Evolutionary conservation across 2,888 invertebrate species (phyloP).

Genomic region (Cerastis rubricosa): DNA sequence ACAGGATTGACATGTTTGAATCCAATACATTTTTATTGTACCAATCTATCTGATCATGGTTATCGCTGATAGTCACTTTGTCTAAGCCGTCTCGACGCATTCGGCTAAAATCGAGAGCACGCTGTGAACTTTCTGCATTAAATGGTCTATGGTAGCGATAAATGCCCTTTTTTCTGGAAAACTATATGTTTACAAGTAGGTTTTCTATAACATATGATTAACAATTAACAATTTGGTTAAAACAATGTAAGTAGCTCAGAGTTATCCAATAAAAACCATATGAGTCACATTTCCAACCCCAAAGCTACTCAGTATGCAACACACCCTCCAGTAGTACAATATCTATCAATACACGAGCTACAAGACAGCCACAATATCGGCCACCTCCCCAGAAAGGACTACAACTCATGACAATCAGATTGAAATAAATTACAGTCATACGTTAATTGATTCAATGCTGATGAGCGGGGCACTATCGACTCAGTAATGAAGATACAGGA

Average conservation of each 20-base stretch:
- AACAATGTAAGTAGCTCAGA: slow-evolving; percentile 3
- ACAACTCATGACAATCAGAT: slow-evolving; percentile 74
- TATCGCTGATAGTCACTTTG: too few relatives aligned
- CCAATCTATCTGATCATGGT: too few relatives aligned
- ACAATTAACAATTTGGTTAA: not conserved
- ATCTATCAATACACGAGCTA: slow-evolving; percentile 44
- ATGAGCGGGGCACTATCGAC: slow-evolving; percentile 67
- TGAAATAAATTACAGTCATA: slow-evolving; percentile 78
- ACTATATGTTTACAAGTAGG: not conserved
- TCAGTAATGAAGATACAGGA: slow-evolving; percentile 28
- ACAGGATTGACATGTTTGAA: too few relatives aligned
- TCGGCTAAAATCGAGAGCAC: too few relatives aligned
- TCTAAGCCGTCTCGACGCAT: too few relatives aligned
- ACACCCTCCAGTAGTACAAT: slow-evolving; percentile 27
- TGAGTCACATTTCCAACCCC: slow-evolving; percentile 37
- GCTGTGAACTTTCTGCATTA: too few relatives aligned
- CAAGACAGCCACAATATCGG: slow-evolving; percentile 41
- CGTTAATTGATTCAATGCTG: slow-evolving; percentile 79
- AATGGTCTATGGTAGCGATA: too few relatives aligned
- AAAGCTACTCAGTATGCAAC: slow-evolving; percentile 35
- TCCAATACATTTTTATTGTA: too few relatives aligned
- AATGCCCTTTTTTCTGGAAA: not conserved
- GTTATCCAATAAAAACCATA: not conserved
- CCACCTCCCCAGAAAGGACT: slow-evolving; percentile 30
- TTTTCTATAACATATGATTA: not conserved